Conservation (phyloP, 1,140 invertebrate genomes). For the Sarcophaga peregrina region DNA sequence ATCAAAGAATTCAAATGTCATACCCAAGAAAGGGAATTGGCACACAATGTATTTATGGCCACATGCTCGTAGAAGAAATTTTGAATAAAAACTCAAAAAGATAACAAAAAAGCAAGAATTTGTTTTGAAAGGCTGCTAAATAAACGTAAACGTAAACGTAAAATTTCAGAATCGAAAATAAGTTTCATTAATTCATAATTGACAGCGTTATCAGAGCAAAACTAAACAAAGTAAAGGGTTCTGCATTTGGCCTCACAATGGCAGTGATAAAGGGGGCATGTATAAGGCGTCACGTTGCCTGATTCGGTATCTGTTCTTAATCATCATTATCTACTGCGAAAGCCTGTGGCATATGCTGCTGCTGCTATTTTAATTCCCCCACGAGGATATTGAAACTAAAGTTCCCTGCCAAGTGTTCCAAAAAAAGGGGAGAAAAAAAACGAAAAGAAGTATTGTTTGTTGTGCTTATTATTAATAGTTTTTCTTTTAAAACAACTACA, state of each 20-base stretch:
- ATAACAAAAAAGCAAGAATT: not conserved
- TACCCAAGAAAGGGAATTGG: not conserved
- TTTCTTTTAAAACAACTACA: not conserved
- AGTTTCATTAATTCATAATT: constrained; percentile 40
- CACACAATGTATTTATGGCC: not conserved
- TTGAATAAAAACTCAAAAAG: not conserved
- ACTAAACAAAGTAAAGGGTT: not conserved
- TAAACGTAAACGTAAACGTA: not conserved
- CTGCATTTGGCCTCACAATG: not conserved
- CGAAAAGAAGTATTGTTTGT: not conserved
- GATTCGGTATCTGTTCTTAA: not conserved
- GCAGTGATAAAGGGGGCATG: not conserved
- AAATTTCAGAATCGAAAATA: not conserved
- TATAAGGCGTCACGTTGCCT: constrained; percentile 27
- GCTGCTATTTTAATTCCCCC: constrained; percentile 28
- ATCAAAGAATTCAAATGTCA: not conserved
- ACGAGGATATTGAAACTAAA: constrained; percentile 10
- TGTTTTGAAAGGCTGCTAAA: too few species aligned
- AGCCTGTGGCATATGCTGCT: constrained; percentile 21
- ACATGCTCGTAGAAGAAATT: not conserved
- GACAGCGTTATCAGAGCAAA: constrained; percentile 26
- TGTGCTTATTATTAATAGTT: constrained; percentile 40
- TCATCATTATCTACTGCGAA: not conserved
- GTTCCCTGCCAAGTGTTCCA: too few species aligned
- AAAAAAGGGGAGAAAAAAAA: too few species aligned